Conservation (phyloP, 1,140 invertebrate genomes). For the Tetragnatha versicolor region DNA sequence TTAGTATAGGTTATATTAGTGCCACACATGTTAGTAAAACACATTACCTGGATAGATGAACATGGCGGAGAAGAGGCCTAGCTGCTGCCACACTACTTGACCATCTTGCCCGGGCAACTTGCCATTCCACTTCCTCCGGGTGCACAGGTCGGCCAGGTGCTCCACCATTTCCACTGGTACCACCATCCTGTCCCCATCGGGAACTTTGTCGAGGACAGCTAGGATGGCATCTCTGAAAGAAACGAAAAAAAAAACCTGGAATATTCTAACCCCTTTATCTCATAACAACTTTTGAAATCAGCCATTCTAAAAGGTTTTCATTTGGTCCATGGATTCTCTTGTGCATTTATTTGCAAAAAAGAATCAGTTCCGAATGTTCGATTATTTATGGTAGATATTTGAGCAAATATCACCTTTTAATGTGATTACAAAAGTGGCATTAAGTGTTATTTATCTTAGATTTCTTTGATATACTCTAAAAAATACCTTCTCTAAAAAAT, state of each 20-base stretch:
- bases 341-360: no score
- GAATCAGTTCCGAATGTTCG: no score
- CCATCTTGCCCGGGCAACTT: neutral
- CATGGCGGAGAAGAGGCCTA: slow-evolving; percentile 27
- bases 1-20: no score
- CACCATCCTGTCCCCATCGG: neutral
- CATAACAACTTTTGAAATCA: neutral
- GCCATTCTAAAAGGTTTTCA: neutral
- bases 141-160: neutral
- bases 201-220: neutral
- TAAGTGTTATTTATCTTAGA: no score
- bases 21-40: no score
- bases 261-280: neutral
- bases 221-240: neutral
- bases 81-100: neutral
- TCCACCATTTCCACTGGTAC: neutral
- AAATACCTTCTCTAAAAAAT: no score
- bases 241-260: neutral
- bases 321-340: no score
- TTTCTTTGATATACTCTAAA: no score
- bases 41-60: slow-evolving; percentile 54
- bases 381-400: no score
- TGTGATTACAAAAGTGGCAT: no score
- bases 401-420: no score
- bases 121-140: neutral